Conservation (phyloP, 1,140 invertebrate genomes). For the Hyposmocoma kahamanoa region DNA sequence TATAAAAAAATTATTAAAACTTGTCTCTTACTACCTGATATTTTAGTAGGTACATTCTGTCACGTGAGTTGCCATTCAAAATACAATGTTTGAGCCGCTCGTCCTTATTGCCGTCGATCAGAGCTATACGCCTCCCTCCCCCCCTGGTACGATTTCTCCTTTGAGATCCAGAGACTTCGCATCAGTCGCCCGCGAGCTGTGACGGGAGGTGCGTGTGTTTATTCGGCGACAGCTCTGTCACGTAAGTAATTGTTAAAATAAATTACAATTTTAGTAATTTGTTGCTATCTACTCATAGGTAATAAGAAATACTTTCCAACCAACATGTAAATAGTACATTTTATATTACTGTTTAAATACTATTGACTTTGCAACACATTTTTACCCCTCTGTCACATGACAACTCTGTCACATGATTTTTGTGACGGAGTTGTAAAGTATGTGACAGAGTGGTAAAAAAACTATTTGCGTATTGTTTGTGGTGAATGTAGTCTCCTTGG, state of each 20-base stretch:
- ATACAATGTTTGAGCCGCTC: background rate
- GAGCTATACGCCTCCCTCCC: background rate
- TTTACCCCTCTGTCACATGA: conserved; percentile 15
- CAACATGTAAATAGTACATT: conserved; percentile 11
- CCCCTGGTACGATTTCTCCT: conserved; percentile 1
- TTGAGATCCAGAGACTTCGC: background rate
- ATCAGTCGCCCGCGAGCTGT: conserved; percentile 3
- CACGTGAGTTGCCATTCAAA: background rate
- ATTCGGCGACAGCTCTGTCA: conserved; percentile 1
- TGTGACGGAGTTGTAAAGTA: conserved; percentile 17
- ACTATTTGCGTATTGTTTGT: conserved; percentile 10
- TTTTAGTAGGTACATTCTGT: background rate
- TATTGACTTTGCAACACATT: conserved; percentile 13
- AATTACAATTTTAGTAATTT: conserved; percentile 10
- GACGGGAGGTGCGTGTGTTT: background rate
- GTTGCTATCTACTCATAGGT: conserved; percentile 10
- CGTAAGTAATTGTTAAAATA: conserved; percentile 7
- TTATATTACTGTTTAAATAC: conserved; percentile 13
- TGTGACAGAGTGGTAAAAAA: conserved; percentile 16
- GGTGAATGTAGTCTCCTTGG: no score
- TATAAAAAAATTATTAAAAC: background rate
- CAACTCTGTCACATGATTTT: conserved; percentile 13
- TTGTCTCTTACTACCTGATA: background rate
- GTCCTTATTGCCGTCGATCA: background rate
- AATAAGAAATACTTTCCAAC: conserved; percentile 13